These are phyloP conservation scores for Brachypteracias leptosomus DNA, from an alignment of 2,113 vertebrate genomes.

Conservation along the genomic window DNA sequence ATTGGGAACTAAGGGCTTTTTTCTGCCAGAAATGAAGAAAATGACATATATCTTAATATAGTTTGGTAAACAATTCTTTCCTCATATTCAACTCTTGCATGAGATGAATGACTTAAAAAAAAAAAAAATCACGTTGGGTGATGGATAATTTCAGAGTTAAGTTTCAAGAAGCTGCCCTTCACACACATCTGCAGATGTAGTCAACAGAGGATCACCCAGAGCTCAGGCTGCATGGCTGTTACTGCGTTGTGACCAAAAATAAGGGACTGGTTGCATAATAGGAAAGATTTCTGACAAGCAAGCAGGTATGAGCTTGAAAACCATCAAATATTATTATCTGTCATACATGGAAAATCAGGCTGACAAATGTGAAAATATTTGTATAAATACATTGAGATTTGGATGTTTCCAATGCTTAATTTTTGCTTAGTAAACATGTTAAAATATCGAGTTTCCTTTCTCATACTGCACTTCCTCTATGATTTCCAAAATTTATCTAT, in stretches of 20 bases:
- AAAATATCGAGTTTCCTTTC: neutral
- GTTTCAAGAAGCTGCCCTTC: neutral
- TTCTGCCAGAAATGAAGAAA: neutral
- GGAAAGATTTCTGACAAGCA: neutral
- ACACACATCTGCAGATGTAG: neutral
- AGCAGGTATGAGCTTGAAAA: neutral
- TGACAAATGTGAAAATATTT: neutral
- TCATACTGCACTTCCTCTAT: neutral
- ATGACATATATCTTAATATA: neutral
- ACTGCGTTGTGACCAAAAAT: neutral
- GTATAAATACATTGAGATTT: neutral
- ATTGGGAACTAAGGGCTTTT: neutral
- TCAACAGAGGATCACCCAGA: neutral
- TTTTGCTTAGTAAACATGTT: neutral
- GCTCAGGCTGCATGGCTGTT: neutral
- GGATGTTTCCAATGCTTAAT: neutral
- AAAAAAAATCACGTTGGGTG: neutral
- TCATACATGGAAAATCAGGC: neutral
- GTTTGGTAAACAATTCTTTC: neutral
- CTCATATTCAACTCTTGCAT: neutral
- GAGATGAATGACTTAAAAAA: neutral
- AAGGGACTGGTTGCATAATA: neutral
- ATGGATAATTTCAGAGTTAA: neutral
- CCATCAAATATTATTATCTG: neutral
- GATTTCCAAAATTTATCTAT: neutral